These are phyloP conservation scores for Paracanthobrama guichenoti DNA, from an alignment of 2,113 vertebrate genomes.

Conservation along the genomic window DNA sequence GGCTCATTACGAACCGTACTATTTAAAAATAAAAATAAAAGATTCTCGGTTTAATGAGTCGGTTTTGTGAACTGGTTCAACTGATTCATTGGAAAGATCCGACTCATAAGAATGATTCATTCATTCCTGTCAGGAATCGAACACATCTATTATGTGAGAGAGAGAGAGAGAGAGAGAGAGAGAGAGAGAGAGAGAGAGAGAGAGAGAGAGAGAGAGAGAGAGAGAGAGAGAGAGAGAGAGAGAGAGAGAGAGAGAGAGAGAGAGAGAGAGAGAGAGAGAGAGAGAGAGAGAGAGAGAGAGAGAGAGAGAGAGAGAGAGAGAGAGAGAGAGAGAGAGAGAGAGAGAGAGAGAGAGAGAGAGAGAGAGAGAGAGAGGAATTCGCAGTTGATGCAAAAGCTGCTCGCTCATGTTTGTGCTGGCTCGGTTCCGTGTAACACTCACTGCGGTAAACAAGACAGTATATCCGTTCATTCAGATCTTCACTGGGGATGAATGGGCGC, in stretches of 20 bases:
- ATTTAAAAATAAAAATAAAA: too few species aligned
- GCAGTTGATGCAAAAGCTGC: slow-evolving; percentile 24
- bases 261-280: too few species aligned
- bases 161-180: too few species aligned
- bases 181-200: too few species aligned
- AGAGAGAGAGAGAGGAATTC: background rate
- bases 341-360: background rate
- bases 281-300: too few species aligned
- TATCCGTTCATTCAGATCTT: background rate
- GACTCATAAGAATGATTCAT: background rate
- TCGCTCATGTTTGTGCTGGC: background rate
- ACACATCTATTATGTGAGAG: background rate
- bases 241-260: background rate
- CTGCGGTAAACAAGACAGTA: background rate
- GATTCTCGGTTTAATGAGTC: too few species aligned
- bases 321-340: too few species aligned
- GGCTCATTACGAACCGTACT: too few species aligned
- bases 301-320: too few species aligned
- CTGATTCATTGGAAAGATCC: background rate
- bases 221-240: too few species aligned
- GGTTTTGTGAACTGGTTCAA: background rate
- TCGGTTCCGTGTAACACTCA: background rate
- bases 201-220: background rate
- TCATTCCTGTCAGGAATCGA: background rate
- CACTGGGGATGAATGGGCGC: background rate